Evolutionary conservation across 2,888 invertebrate species (phyloP).

Genomic region (Apamea anceps): DNA sequence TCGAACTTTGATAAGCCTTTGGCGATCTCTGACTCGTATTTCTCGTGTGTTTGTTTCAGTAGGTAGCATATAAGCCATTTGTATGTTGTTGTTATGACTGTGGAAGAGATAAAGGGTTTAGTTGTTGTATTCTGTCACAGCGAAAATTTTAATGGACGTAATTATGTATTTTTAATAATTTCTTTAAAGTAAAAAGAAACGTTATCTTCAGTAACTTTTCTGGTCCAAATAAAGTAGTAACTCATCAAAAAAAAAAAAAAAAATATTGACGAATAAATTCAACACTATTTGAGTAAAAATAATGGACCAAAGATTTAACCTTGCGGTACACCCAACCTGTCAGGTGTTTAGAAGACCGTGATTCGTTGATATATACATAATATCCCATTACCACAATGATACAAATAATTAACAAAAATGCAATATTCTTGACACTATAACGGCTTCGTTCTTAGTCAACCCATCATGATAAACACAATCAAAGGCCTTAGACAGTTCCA

Average conservation of each 20-base stretch:
- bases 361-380: background rate
- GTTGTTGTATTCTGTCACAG: background rate
- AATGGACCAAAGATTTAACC: constrained; percentile 14
- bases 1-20: constrained; percentile 92
- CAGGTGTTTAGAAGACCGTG: background rate
- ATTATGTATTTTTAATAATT: background rate
- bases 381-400: background rate
- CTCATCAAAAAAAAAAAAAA: background rate
- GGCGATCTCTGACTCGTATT: constrained; percentile 89
- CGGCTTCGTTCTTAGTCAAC: background rate
- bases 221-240: background rate
- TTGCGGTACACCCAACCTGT: constrained; percentile 18
- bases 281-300: background rate
- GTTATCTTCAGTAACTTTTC: background rate
- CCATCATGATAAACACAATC: background rate
- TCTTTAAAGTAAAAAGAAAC: background rate
- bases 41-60: constrained; percentile 92
- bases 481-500: constrained; percentile 14
- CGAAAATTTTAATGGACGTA: background rate
- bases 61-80: constrained; percentile 96
- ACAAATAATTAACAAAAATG: background rate
- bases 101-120: constrained; percentile 1
- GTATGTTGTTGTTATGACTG: constrained; percentile 93
- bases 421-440: background rate
- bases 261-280: background rate